Base-by-base conservation (phyloP, 2,797 vertebrate species). In the Myiotriccus ornatus region DNA sequence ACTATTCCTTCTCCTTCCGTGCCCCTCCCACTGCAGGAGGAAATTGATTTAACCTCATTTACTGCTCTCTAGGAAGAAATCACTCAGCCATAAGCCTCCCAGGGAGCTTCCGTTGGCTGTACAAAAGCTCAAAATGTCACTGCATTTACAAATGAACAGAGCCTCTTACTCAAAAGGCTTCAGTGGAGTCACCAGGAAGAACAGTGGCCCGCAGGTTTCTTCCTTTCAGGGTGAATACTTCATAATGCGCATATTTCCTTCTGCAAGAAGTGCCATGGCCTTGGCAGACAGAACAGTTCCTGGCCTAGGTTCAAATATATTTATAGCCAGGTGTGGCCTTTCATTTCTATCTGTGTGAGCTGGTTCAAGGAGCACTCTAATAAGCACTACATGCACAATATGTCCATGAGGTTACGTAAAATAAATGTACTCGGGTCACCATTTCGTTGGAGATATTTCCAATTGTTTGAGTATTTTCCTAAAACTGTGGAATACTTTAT, bases 61-160 rank as follows among this genome's bases (percentile, higher is more conserved):
- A 91, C 87, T 68, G 50, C 96, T 97, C 94, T 97, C 97, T 95
- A 96, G 96, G 97, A 97, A 97, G 94, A 95, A 95, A 87, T 95
- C 67, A 83, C 94, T 97, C 94, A 95, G 92, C 93, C 75, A 73
- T 39, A 60, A 96, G 95, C 87, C 95, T 97, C 96, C 97, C 90
- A 81, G 96, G 93, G 96, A 52, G 89, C 89, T 97, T 97, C 94
- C 23, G 1, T 69, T 91, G 53, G 30, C 86, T 89, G 92, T 84
- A 98, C 93, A 97, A 96, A 96, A 97, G 94, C 95, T 96, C 93
- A 67, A 98, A 98, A 98, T 98, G 97, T 97, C 97, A 97, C 91
- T 30, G 1, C 92, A 92, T 96, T 97, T 97, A 94, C 94, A 98
- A 97, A 97, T 78, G 91, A 97, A 96, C 94, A 93, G 83, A 97